Conservation (phyloP, 2,797 vertebrate genomes). For the Hephaestus fuliginosus region DNA sequence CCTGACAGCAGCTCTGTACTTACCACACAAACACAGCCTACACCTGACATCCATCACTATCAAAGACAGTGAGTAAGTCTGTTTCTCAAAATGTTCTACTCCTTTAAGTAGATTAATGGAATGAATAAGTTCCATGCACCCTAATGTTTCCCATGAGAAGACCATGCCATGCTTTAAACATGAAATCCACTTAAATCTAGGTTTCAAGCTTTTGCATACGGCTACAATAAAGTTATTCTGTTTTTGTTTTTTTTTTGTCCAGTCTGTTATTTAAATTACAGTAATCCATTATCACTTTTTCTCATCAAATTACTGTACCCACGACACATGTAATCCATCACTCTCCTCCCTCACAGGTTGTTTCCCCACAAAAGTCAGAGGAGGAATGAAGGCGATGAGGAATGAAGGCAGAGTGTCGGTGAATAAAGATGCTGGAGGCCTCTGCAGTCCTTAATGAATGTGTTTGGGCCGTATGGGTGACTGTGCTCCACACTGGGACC, state of each 20-base stretch:
- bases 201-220: neutral
- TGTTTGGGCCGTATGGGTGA: constrained; percentile 26
- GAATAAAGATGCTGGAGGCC: constrained; percentile 52
- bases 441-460: constrained; percentile 39
- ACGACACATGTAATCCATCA: constrained; percentile 37
- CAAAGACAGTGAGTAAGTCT: neutral
- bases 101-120: neutral
- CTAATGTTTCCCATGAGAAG: neutral
- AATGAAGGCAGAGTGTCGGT: constrained; percentile 26
- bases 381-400: constrained; percentile 44
- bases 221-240: neutral
- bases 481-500: constrained; percentile 38
- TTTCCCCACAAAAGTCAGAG: constrained; percentile 33
- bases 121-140: neutral
- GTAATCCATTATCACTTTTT: constrained; percentile 17
- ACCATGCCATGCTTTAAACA: neutral
- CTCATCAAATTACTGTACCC: constrained; percentile 30
- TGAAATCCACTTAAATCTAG: neutral
- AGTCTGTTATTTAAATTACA: neutral
- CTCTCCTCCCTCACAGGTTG: constrained; percentile 17
- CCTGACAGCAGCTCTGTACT: neutral
- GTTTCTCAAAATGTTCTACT: neutral
- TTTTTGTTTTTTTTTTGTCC: neutral
- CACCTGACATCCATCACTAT: neutral
- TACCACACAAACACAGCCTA: neutral